Evolutionary conservation across 2,888 invertebrate species (phyloP).

Genomic region (Melitaea athalia): DNA sequence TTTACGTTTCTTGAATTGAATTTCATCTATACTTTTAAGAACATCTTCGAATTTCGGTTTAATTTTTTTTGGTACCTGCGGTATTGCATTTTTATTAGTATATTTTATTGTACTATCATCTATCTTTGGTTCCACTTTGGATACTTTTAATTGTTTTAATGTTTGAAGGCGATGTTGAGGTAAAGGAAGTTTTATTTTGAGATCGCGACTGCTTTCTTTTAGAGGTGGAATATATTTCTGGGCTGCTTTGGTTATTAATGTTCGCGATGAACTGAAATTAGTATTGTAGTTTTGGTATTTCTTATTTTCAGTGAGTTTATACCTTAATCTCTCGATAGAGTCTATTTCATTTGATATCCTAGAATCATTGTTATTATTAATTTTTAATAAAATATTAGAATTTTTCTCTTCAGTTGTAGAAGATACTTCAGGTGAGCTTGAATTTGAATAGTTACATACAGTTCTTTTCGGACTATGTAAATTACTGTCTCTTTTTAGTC

Average conservation of each 20-base stretch:
- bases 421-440: constrained; percentile 74
- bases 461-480: constrained; percentile 50
- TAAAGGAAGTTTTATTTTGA: constrained; percentile 73
- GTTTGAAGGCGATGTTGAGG: constrained; percentile 71
- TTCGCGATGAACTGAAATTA: constrained; percentile 54
- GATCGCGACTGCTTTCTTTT: constrained; percentile 64
- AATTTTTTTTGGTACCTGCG: constrained; percentile 60
- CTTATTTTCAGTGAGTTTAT: constrained; percentile 67
- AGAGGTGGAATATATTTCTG: constrained; percentile 79
- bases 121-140: constrained; percentile 65
- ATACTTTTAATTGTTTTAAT: constrained; percentile 68
- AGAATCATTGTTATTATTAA: constrained; percentile 69
- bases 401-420: constrained; percentile 75
- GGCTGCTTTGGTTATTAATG: constrained; percentile 75
- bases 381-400: constrained; percentile 69
- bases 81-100: constrained; percentile 44
- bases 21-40: constrained; percentile 77
- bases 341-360: constrained; percentile 61
- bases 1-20: constrained; percentile 71
- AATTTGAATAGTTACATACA: constrained; percentile 42
- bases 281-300: constrained; percentile 53
- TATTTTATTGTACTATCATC: constrained; percentile 45
- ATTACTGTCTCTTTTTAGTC: constrained; percentile 57
- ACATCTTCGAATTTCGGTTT: constrained; percentile 81
- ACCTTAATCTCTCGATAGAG: constrained; percentile 50